A percentile compares a stretch with the other conserved stretches of the same genome.
Conservation (phyloP, 1,140 invertebrate species). For the Tigriopus japonicus region DNA sequence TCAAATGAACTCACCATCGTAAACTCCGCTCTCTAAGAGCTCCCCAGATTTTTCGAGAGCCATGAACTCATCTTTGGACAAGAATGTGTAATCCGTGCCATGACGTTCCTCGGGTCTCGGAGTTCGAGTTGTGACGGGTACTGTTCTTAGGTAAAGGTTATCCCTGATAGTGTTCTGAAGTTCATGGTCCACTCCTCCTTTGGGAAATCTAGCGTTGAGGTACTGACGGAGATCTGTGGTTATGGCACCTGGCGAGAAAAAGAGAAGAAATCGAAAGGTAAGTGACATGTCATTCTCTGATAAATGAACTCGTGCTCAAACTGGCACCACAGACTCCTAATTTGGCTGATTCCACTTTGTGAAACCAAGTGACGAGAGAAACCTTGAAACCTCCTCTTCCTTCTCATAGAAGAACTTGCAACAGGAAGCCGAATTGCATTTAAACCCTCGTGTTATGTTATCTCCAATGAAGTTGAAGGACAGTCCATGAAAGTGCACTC, state of each 20-base stretch:
- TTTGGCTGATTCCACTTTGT: no score
- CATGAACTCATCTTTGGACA: conserved; percentile 38
- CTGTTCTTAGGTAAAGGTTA: conserved; percentile 45
- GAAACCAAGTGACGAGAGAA: no score
- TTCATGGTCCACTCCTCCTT: conserved; percentile 43
- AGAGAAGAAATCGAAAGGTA: background rate
- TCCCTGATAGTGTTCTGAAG: conserved; percentile 46
- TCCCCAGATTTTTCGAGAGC: conserved; percentile 38
- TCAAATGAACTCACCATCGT: conserved; percentile 33
- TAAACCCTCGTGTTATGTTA: no score
- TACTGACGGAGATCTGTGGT: conserved; percentile 38
- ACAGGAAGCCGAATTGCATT: no score
- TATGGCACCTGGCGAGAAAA: conserved; percentile 24
- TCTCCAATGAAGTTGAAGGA: no score
- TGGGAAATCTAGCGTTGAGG: conserved; percentile 39
- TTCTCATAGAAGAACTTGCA: no score
- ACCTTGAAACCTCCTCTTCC: no score
- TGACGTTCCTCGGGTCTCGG: conserved; percentile 40
- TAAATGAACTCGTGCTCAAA: no score
- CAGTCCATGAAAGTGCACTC: no score
- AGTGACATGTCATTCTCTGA: no score
- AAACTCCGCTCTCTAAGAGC: conserved; percentile 44
- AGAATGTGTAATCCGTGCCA: conserved; percentile 44
- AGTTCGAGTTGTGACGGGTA: conserved; percentile 41
- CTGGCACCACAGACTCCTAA: no score